Evolutionary conservation across 2,888 invertebrate genomes (phyloP).

Genomic region (Trichopria drosophilae): DNA sequence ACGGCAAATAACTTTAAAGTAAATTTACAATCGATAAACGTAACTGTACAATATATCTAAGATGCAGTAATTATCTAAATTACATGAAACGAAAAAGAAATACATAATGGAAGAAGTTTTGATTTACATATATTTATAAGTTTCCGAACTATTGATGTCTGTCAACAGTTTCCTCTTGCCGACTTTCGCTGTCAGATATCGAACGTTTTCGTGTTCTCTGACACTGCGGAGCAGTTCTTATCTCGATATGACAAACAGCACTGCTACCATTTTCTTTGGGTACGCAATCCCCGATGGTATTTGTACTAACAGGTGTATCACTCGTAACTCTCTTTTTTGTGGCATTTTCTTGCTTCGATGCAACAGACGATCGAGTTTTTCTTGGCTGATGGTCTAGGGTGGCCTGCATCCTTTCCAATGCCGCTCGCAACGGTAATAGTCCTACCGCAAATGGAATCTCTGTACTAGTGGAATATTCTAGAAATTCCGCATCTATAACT

Average conservation of each 20-base stretch:
- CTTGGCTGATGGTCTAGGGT: slow-evolving; percentile 57
- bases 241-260: slow-evolving; percentile 53
- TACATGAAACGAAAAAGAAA: no score
- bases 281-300: slow-evolving; percentile 14
- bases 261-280: slow-evolving; percentile 40
- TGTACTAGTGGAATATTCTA: slow-evolving; percentile 49
- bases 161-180: no score
- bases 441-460: slow-evolving; percentile 59
- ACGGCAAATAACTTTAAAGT: no score
- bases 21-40: no score
- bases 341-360: slow-evolving; percentile 36
- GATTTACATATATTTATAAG: no score
- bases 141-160: no score
- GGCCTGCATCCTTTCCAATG: slow-evolving; percentile 57
- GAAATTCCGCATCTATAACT: slow-evolving; percentile 22
- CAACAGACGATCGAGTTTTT: slow-evolving; percentile 56
- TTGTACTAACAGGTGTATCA: not conserved
- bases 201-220: slow-evolving; percentile 25
- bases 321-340: slow-evolving; percentile 20
- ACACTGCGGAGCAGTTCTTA: slow-evolving; percentile 45
- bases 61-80: no score
- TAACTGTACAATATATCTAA: no score
- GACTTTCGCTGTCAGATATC: slow-evolving; percentile 30
- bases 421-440: slow-evolving; percentile 54
- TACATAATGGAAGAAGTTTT: no score